These are phyloP conservation scores for Danaus melanippus DNA, from an alignment of 1,140 invertebrate species.

Conservation along the genomic window DNA sequence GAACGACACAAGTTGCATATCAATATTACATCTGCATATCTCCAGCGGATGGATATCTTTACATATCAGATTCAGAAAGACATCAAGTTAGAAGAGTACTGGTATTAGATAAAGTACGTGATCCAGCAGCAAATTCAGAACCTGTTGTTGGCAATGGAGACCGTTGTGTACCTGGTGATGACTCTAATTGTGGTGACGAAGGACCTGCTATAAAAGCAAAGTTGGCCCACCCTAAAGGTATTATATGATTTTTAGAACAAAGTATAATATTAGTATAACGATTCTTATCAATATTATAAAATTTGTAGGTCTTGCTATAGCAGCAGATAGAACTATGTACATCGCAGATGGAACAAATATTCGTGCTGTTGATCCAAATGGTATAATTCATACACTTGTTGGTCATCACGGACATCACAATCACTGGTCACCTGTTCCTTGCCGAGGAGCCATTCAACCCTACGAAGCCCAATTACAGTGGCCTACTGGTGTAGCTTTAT, in stretches of 20 bases:
- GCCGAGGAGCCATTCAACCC: constrained; percentile 84
- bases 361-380: constrained; percentile 89
- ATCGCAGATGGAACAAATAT: constrained; percentile 96
- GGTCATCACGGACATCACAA: constrained; percentile 94
- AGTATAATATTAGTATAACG: too few species aligned
- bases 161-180: constrained; percentile 94
- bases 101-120: constrained; percentile 82
- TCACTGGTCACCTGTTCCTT: constrained; percentile 91
- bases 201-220: constrained; percentile 90
- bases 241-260: not conserved
- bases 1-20: constrained; percentile 93
- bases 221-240: constrained; percentile 96
- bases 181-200: constrained; percentile 92
- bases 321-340: constrained; percentile 92
- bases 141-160: constrained; percentile 95
- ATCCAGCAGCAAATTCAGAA: constrained; percentile 89
- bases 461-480: constrained; percentile 91
- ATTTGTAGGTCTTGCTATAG: constrained; percentile 84
- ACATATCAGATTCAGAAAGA: constrained; percentile 95
- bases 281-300: constrained; percentile 1
- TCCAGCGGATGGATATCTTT: constrained; percentile 94
- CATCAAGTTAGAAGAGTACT: constrained; percentile 88
- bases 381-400: constrained; percentile 95
- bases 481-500: constrained; percentile 94
- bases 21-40: constrained; percentile 96